Conservation (phyloP, 2,113 vertebrate genomes). For the Oryzias celebensis region DNA sequence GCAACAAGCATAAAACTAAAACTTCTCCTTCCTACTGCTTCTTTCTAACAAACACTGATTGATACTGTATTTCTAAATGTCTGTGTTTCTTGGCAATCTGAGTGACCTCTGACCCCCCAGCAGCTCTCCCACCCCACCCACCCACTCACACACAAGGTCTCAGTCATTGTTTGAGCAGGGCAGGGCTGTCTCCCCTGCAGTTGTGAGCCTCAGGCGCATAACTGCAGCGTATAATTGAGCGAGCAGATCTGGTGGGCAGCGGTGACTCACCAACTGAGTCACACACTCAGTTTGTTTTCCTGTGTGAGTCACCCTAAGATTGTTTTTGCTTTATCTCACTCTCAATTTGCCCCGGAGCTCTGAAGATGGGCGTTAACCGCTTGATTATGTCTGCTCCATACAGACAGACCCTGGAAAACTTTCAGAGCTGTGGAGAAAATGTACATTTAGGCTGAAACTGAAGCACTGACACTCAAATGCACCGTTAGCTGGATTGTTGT, state of each 20-base stretch:
- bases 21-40: too few relatives aligned
- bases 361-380: constrained; percentile 36
- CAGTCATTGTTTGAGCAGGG: constrained; percentile 53
- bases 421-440: neutral
- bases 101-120: constrained; percentile 36
- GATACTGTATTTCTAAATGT: constrained; percentile 56
- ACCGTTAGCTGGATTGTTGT: too few relatives aligned
- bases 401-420: constrained; percentile 4
- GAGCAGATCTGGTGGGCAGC: constrained; percentile 73
- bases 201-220: constrained; percentile 47
- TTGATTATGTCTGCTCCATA: constrained; percentile 27
- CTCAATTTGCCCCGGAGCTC: constrained; percentile 38
- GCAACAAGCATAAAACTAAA: too few relatives aligned
- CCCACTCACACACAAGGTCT: constrained; percentile 29
- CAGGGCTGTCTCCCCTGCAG: constrained; percentile 62
- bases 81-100: constrained; percentile 42
- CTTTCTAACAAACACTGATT: constrained; percentile 1
- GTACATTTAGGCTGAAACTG: neutral
- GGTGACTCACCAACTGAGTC: constrained; percentile 76
- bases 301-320: constrained; percentile 76
- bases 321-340: constrained; percentile 79
- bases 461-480: too few relatives aligned
- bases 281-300: constrained; percentile 77
- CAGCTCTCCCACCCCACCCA: constrained; percentile 10
- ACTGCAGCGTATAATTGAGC: constrained; percentile 49